phyloP scores from a whole-genome alignment of 2,888 invertebrate species.

The Phymatocera aterrima region DNA sequence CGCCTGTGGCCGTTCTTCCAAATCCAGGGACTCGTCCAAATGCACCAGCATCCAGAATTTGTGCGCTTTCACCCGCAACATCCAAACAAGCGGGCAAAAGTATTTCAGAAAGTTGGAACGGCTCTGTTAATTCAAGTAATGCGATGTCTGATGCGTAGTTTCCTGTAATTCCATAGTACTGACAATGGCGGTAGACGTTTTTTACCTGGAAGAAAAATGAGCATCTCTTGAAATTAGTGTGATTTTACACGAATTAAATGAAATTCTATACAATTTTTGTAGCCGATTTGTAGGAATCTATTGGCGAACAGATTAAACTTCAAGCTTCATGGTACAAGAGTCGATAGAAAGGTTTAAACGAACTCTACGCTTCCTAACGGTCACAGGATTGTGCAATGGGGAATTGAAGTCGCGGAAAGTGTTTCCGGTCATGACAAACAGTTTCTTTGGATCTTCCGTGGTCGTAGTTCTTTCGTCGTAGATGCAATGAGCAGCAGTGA shows the following conservation, averaged over 20 bases:
- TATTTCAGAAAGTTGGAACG: constrained; percentile 62
- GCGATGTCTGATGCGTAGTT: constrained; percentile 68
- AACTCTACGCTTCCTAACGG: constrained; percentile 61
- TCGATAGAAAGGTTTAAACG: neutral
- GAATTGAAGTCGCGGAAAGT: constrained; percentile 66
- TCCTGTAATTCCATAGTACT: constrained; percentile 64
- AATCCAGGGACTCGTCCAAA: constrained; percentile 70
- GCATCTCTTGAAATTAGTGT: no score
- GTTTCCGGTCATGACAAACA: constrained; percentile 69
- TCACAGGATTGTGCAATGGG: constrained; percentile 52
- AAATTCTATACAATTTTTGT: no score
- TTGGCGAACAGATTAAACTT: neutral
- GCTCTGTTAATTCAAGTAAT: constrained; percentile 59
- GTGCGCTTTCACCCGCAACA: constrained; percentile 52
- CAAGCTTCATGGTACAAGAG: neutral
- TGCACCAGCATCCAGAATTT: constrained; percentile 60
- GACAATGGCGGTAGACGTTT: constrained; percentile 62
- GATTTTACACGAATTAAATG: neutral
- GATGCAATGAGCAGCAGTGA: constrained; percentile 75
- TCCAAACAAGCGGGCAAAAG: constrained; percentile 68
- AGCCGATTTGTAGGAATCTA: no score
- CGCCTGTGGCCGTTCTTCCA: constrained; percentile 65
- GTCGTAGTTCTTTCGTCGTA: constrained; percentile 61
- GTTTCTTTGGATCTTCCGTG: constrained; percentile 55
- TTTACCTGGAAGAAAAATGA: constrained; percentile 62